A percentile compares a stretch with the other conserved stretches of the same genome.
Conservation (phyloP, 2,113 vertebrate species). For the Fregata magnificens region DNA sequence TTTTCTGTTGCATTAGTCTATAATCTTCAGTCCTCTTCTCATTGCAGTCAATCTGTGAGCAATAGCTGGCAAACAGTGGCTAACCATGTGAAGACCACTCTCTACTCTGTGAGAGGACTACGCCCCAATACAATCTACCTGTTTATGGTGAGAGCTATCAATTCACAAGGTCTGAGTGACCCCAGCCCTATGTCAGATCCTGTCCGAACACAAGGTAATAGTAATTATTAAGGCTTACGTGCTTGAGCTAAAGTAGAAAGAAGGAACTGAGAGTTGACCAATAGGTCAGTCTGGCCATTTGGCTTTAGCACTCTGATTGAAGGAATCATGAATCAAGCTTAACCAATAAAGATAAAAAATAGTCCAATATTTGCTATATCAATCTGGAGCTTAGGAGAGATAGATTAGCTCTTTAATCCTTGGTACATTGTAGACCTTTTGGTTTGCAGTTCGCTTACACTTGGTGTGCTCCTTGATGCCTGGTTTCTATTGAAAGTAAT, state of each 20-base stretch:
- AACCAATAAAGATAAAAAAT: background rate
- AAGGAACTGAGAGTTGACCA: background rate
- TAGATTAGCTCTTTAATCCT: background rate
- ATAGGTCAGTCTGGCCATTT: background rate
- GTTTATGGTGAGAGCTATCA: constrained; percentile 97
- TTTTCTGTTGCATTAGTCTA: background rate
- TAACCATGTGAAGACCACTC: constrained; percentile 90
- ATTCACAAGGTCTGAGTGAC: constrained; percentile 93
- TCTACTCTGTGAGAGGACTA: constrained; percentile 88
- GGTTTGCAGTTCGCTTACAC: background rate
- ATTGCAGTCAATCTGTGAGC: constrained; percentile 94
- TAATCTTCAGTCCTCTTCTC: background rate
- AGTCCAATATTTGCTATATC: background rate
- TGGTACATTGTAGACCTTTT: background rate
- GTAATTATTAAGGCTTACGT: fast-evolving
- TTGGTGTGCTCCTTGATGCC: background rate
- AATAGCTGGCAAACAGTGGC: constrained; percentile 99
- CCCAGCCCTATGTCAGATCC: constrained; percentile 96
- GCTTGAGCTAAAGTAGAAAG: background rate
- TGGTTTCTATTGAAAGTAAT: background rate
- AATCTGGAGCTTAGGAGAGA: background rate
- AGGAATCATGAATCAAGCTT: background rate
- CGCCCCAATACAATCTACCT: constrained; percentile 98
- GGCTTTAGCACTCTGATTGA: background rate
- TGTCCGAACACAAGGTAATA: constrained; percentile 94